phyloP scores from a whole-genome alignment of 1,140 invertebrate species.

The Ridgeia piscesae region DNA sequence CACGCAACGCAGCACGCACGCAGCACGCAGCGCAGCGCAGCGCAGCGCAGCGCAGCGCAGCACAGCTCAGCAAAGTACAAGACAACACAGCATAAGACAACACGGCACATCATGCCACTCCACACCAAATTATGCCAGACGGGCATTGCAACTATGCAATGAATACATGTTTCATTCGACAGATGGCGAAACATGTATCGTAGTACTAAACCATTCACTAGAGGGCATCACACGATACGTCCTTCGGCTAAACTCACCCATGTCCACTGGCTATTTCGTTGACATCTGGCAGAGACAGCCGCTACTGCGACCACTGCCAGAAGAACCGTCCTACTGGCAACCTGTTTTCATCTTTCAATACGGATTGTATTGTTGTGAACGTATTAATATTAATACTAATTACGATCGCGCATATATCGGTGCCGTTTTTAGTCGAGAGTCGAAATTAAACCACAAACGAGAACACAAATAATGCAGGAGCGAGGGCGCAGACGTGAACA shows the following conservation, averaged over 20 bases:
- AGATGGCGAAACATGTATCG: neutral
- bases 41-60: no score
- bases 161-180: neutral
- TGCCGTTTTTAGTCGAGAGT: neutral
- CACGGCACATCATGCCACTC: no score
- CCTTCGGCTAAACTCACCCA: neutral
- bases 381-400: neutral
- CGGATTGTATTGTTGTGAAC: neutral
- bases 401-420: neutral
- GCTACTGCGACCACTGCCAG: neutral
- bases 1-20: no score
- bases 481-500: neutral
- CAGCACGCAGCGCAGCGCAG: no score
- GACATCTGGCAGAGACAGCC: neutral
- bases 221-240: neutral
- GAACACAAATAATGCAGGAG: neutral
- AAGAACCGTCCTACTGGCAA: no score
- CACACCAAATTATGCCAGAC: no score
- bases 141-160: no score
- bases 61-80: no score
- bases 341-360: neutral
- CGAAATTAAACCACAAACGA: neutral
- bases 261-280: neutral
- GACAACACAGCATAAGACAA: no score
- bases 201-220: neutral